Percentiles rank a stretch among this genome's conserved stretches.
These are phyloP conservation scores for Thryonomys swinderianus DNA, from an alignment of 2,113 vertebrate genomes.

Conservation along the genomic window DNA sequence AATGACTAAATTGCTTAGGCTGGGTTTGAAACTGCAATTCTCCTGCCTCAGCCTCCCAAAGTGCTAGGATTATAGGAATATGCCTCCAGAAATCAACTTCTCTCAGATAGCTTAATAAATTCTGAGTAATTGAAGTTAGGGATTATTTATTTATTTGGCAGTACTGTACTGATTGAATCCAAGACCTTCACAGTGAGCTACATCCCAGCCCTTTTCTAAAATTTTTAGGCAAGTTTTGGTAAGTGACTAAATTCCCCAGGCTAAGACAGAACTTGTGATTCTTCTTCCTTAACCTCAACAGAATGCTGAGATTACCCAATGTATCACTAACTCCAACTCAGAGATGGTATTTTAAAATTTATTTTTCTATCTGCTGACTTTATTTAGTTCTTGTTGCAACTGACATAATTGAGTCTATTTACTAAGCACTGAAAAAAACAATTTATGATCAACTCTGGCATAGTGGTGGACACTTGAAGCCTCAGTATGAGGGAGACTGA, in stretches of 20 bases:
- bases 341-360: not conserved
- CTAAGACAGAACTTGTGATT: not conserved
- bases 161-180: not conserved
- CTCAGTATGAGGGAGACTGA: not conserved
- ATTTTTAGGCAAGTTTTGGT: not conserved
- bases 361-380: constrained; percentile 43
- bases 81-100: not conserved
- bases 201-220: not conserved
- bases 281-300: not conserved
- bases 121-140: constrained; percentile 20
- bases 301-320: not conserved
- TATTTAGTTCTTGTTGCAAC: not conserved
- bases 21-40: not conserved
- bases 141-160: not conserved
- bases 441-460: not conserved
- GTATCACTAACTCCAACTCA: not conserved
- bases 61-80: not conserved
- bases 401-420: constrained; percentile 37
- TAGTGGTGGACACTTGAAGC: not conserved
- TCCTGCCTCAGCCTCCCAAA: not conserved
- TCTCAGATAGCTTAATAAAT: constrained; percentile 42
- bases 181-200: not conserved
- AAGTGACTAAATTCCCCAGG: not conserved
- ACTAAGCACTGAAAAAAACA: not conserved
- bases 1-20: not conserved